phyloP scores from a whole-genome alignment of 1,140 invertebrate species.

The Thaumatotibia leucotreta region DNA sequence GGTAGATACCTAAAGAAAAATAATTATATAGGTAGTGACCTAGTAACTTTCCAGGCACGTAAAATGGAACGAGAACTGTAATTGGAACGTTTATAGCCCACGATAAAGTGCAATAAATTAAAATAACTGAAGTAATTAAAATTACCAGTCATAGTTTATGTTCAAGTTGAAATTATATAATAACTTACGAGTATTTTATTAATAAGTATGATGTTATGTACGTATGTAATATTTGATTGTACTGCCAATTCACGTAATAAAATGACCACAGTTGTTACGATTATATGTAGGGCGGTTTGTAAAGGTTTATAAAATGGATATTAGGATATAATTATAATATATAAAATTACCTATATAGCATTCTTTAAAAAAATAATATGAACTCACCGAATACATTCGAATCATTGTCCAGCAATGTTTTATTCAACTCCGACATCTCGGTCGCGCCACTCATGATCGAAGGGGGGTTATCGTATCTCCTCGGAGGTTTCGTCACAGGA shows the following conservation, averaged over 20 bases:
- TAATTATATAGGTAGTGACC: background rate
- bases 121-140: background rate
- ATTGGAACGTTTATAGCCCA: background rate
- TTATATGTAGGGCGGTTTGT: no score
- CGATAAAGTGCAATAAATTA: background rate
- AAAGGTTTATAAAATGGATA: no score
- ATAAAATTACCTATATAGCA: background rate
- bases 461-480: constrained; percentile 82
- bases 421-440: constrained; percentile 87
- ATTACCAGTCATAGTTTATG: no score
- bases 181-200: no score
- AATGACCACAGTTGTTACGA: no score
- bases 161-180: no score
- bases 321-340: background rate
- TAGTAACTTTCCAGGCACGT: background rate
- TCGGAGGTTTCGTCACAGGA: constrained; percentile 86
- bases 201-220: no score
- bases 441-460: constrained; percentile 82
- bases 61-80: background rate
- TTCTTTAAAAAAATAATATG: constrained; percentile 35
- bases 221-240: no score
- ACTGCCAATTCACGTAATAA: no score
- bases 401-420: constrained; percentile 84
- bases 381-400: constrained; percentile 83
- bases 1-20: background rate